Evolutionary conservation across 2,113 vertebrate genomes (phyloP).

Genomic region (Corapipo altera): DNA sequence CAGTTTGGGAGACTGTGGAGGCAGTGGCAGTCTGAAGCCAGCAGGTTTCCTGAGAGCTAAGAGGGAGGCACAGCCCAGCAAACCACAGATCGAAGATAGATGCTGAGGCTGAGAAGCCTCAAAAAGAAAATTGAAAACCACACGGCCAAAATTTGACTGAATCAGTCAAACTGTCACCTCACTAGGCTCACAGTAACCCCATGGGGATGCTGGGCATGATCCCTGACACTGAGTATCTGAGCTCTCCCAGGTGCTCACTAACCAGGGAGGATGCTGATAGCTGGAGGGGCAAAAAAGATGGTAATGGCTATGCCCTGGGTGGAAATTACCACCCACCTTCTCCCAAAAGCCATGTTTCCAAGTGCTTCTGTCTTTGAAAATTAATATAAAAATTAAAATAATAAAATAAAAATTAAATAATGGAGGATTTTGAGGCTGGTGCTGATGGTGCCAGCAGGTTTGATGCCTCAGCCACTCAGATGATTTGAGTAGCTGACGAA

Average conservation of each 20-base stretch:
- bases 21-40: neutral
- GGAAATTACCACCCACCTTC: neutral
- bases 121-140: neutral
- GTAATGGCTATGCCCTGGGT: neutral
- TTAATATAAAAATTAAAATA: neutral
- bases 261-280: neutral
- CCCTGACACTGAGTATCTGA: neutral
- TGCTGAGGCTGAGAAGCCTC: neutral
- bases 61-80: neutral
- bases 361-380: neutral
- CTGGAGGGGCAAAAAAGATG: neutral
- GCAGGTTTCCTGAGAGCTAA: neutral
- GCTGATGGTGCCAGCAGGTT: neutral
- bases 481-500: neutral
- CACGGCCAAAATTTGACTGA: neutral
- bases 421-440: neutral
- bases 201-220: neutral
- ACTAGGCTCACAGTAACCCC: neutral
- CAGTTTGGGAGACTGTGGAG: neutral
- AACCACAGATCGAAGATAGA: neutral
- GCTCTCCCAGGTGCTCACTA: neutral
- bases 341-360: neutral
- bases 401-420: neutral
- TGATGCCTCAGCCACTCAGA: neutral
- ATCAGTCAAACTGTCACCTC: neutral